Evolutionary conservation across 2,888 invertebrate genomes (phyloP), one percentile per base, ranked within the genome.

Genomic region (Odontocerum albicorne): DNA sequence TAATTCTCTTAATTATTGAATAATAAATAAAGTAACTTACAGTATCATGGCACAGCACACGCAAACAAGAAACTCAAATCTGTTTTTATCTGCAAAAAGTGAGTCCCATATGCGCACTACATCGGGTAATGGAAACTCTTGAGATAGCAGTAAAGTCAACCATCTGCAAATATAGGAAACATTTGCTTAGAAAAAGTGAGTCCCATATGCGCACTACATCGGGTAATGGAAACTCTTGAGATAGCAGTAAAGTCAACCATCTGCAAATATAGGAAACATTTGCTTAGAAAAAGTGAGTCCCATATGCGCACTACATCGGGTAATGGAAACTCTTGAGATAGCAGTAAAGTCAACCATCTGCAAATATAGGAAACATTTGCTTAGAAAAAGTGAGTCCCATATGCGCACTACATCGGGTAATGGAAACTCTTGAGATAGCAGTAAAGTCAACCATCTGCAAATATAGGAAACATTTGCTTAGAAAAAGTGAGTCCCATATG

Each of bases 201-300:
- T 99, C 99, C 99, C 99, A 99, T 66, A 99, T 88, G 61, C 96
- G 82, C 66, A 98, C 86, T 1, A 99, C 95, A 73, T 99, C 98
- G 35, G 99, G 98, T 63, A 99, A 77, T 16, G 94, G 90, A 72
- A 98, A 98, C 75, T 99, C 98, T 80, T 99, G 98, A 2, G 96
- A 96, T 4, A 99, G 79, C 46, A 99, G 74, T 33, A 99, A 77
- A 0, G 96, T 97, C 58, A 99, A 77, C 98, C 99, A 99, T 63
- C 97, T 91, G 68, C 15, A 73, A 77, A 67, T 71, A 60, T n/a
- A n/a, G n/a, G n/a, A n/a, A n/a, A n/a, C n/a, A n/a, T n/a, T n/a
- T n/a, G n/a, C n/a, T n/a, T n/a, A n/a, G n/a, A 69, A 99, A 92
- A 46, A 99, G 73, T 0, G 96, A 91, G 71, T 99, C 99, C 99